Base-by-base conservation (phyloP, 1,140 invertebrate species). In the Magallana angulata region DNA sequence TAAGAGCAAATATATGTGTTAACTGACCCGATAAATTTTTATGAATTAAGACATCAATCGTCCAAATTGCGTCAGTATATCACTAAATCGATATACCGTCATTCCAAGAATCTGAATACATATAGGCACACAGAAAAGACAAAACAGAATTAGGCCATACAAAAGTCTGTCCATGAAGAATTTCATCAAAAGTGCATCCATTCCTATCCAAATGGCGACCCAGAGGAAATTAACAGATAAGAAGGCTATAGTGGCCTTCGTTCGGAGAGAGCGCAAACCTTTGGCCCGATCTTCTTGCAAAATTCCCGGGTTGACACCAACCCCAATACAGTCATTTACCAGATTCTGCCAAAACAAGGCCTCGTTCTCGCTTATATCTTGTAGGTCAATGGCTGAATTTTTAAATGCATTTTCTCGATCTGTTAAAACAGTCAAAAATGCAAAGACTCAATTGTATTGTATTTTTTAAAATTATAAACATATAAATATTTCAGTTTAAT, bases 21-120 rank as follows among this genome's bases (percentile, higher is more conserved):
- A 24, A 24, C 24, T 24, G 24, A 24, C 24, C 24, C 24, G 24
- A 24, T 24, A 24, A 24, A 24, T 24, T 24, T 24, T 24, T 24
- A 24, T 24, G 24, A 24, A 24, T 24, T 60, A 84, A 24, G 62
- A 71, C 24, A 85, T 56, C 36, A 85, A 8, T 3, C 36, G 36
- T 68, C 86, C 89, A 58, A 91, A 57, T 11, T 83, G 85, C 30
- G 89, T 82, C 9, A 88, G 58, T 0, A 71, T 64, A 68, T 90
- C 91, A 48, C 86, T 57, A 11, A 90, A 9, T 76, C 89, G 86
- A 85, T 91, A 90, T 1, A 91, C 87, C 8, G 89, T 90, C 92
- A 92, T 91, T 58, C 92, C 92, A 3, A 90, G 57, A 1, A 92
- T 11, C 84, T 92, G 92, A 57, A 92, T 86, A 7, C 87, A 36